phyloP scores from a whole-genome alignment of 2,113 vertebrate species.

The Neopipo cinnamomea region DNA sequence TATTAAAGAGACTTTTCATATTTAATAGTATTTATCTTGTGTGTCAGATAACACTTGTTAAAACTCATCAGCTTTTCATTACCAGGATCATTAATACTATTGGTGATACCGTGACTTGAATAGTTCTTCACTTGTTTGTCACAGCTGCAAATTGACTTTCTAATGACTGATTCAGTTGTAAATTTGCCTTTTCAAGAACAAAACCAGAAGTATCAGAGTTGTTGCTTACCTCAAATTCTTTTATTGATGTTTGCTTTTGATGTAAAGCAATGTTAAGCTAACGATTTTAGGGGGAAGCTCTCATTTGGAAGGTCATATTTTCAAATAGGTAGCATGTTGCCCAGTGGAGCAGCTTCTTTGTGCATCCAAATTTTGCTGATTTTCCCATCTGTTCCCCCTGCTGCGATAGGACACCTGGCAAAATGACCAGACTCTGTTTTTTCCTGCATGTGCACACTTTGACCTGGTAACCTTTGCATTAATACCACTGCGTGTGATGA shows the following conservation, averaged over 20 bases:
- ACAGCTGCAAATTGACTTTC: slow-evolving; percentile 9
- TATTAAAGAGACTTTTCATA: slow-evolving; percentile 52
- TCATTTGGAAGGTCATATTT: slow-evolving; percentile 9
- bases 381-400: slow-evolving; percentile 33
- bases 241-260: not conserved
- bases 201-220: not conserved
- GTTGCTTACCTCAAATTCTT: not conserved
- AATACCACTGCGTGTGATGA: not conserved
- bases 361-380: slow-evolving; percentile 6
- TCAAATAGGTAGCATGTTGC: not conserved
- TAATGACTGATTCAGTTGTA: not conserved
- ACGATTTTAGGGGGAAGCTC: not conserved
- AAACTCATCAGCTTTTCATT: slow-evolving; percentile 55
- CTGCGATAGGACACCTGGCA: slow-evolving; percentile 13
- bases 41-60: slow-evolving; percentile 53
- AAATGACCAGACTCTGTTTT: not conserved
- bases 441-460: not conserved
- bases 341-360: not conserved
- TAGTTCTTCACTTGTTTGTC: not conserved
- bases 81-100: slow-evolving; percentile 35
- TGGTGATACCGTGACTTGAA: slow-evolving; percentile 19
- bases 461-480: slow-evolving; percentile 1
- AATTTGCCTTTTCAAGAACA: slow-evolving; percentile 46
- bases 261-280: not conserved
- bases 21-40: slow-evolving; percentile 52